phyloP scores from a whole-genome alignment of 2,797 vertebrate genomes.

The Botia almorhae region DNA sequence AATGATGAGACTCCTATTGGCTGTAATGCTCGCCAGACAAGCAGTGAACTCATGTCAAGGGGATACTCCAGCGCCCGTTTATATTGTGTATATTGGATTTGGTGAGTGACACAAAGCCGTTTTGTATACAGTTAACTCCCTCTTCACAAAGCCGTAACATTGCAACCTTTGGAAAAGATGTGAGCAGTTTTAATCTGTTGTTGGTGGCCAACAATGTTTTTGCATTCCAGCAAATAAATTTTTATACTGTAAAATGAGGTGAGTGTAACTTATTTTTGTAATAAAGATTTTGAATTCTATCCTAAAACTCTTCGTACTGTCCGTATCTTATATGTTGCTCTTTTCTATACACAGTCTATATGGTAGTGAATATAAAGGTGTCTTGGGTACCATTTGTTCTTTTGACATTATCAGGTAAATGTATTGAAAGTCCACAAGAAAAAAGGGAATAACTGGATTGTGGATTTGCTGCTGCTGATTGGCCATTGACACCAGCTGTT shows the following conservation, averaged over 20 bases:
- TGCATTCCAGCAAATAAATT: conserved; percentile 99
- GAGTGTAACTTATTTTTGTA: conserved; percentile 99
- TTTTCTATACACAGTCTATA: too few relatives aligned
- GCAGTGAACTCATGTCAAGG: conserved; percentile 78
- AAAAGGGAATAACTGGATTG: too few relatives aligned
- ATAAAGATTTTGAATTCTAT: conserved; percentile 99
- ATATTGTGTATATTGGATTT: conserved; percentile 82
- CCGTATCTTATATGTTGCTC: neutral
- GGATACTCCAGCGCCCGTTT: conserved; percentile 96
- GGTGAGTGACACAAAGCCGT: conserved; percentile 85
- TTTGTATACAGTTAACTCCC: conserved; percentile 99
- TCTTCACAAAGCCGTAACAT: conserved; percentile 87
- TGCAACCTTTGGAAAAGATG: conserved; percentile 95
- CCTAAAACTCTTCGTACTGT: conserved; percentile 81
- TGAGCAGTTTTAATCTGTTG: conserved; percentile 99
- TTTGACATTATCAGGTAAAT: too few relatives aligned
- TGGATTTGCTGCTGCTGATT: too few relatives aligned
- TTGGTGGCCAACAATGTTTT: conserved; percentile 99
- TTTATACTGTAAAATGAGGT: conserved; percentile 99
- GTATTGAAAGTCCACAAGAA: too few relatives aligned
- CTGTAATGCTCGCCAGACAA: conserved; percentile 46
- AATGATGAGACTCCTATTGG: neutral
- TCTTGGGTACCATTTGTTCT: too few relatives aligned
- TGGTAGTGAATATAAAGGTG: too few relatives aligned
- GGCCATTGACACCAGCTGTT: too few relatives aligned